phyloP scores from a whole-genome alignment of 1,140 invertebrate genomes.

The Rhizoglyphus robini region DNA sequence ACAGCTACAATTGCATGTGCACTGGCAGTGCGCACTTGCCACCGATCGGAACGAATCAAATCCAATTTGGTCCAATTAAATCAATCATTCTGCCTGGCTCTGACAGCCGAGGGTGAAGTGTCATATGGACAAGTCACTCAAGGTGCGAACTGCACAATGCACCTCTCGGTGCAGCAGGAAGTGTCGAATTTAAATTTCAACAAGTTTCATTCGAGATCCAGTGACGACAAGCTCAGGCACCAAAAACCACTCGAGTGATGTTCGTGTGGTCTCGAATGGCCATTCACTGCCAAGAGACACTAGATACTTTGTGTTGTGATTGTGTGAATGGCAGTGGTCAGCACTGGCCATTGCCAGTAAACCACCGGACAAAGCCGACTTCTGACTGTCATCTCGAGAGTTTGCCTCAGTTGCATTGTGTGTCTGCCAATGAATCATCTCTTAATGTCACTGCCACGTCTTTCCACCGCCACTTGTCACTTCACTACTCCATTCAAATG shows the following conservation, averaged over 20 bases:
- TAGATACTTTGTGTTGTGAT: neutral
- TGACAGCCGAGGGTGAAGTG: neutral
- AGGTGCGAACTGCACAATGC: neutral
- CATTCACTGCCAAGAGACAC: neutral
- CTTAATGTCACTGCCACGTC: conserved; percentile 1
- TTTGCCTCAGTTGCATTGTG: neutral
- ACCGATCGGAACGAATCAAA: neutral
- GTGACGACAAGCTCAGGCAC: neutral
- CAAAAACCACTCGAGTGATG: neutral
- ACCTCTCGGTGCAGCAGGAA: neutral
- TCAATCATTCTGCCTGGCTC: conserved; percentile 1
- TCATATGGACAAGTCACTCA: conserved; percentile 7
- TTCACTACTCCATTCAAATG: too few species aligned
- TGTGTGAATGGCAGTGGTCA: neutral
- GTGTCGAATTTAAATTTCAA: conserved; percentile 9
- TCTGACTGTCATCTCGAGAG: neutral
- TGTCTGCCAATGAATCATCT: neutral
- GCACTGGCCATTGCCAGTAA: neutral
- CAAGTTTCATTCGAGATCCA: neutral
- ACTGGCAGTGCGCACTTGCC: neutral
- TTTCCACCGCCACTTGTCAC: too few species aligned
- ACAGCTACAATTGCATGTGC: neutral
- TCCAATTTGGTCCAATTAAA: conserved; percentile 13
- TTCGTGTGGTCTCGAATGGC: neutral
- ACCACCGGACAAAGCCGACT: neutral